These are phyloP conservation scores for Takifugu bimaculatus DNA, from an alignment of 2,113 vertebrate genomes.

Conservation along the genomic window DNA sequence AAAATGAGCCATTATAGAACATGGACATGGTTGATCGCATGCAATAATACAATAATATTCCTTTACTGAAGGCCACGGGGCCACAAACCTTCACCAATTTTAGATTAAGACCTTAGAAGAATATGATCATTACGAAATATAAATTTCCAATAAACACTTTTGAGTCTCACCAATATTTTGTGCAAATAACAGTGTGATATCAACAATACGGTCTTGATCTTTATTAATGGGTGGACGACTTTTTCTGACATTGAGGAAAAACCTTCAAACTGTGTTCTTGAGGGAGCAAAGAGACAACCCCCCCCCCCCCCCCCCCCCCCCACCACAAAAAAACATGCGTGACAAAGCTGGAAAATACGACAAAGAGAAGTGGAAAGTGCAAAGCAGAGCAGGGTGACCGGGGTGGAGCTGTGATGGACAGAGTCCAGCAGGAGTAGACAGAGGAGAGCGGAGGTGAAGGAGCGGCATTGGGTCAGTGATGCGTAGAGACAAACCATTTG, in stretches of 20 bases:
- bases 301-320: no score
- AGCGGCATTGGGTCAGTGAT: constrained; percentile 57
- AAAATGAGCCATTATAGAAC: constrained; percentile 62
- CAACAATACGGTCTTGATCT: no score
- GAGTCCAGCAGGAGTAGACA: constrained; percentile 65
- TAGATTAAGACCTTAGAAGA: no score
- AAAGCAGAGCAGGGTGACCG: constrained; percentile 37
- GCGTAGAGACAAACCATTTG: constrained; percentile 67
- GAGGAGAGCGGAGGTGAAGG: constrained; percentile 56
- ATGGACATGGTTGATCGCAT: constrained; percentile 50
- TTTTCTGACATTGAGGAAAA: background rate
- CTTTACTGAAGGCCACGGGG: constrained; percentile 39
- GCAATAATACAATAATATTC: constrained; percentile 46
- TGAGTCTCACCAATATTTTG: no score
- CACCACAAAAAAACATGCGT: constrained; percentile 20
- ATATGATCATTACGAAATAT: no score
- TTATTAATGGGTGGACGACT: no score
- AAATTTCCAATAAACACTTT: no score
- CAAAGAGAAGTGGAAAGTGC: constrained; percentile 43
- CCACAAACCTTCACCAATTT: background rate
- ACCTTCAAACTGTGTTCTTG: background rate
- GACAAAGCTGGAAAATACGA: constrained; percentile 22
- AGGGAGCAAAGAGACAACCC: constrained; percentile 10
- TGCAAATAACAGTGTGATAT: no score
- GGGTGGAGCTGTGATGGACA: constrained; percentile 59